Base-by-base conservation (phyloP, 2,797 vertebrate genomes). In the Rhabdomys pumilio region DNA sequence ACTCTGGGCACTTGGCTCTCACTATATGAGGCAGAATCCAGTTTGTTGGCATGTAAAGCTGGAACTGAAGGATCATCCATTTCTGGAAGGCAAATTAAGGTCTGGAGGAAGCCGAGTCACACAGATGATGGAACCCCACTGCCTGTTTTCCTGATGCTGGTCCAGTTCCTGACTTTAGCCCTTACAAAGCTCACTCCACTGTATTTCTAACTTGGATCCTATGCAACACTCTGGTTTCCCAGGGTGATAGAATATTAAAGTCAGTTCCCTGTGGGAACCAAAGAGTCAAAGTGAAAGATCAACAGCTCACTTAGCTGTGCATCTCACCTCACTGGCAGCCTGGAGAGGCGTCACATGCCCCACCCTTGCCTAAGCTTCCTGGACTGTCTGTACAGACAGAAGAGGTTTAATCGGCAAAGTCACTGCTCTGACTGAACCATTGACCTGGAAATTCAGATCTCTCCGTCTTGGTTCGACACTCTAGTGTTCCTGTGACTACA, bases 161-260 rank as follows among this genome's bases (percentile, higher is more conserved):
- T 72, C 83, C 63, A 7, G 77, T 92, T 96, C 94, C 92, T 77
- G 50, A 86, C 85, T 82, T 34, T 38, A 38, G 38, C 77, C n/a
- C 57, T 76, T 61, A 67, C 34, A 87, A 61, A 83, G 59, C 7
- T 73, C 76, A 22, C 38, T 67, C 47, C 79, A 53, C 53, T n/a
- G 13, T 88, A 44, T 97, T 89, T 76, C 90, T 93, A n/a, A 50
- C 34, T 83, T 41, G 81, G 81, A 82, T 91, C 57, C 88, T 53
- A 53, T 31, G 65, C 76, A 86, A 53, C 83, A 86, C 22, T 95
- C 53, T 50, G 93, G 89, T 96, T 96, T 95, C 96, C 63, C 91
- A 38, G 94, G 94, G 83, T 84, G 86, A 96, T 83, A 77, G 97
- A 97, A 93, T 96, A 97, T 89, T 97, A 89, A 97, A 94, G 80